Base-by-base conservation (phyloP, 2,113 vertebrate genomes). In the Sebastes schlegelii region DNA sequence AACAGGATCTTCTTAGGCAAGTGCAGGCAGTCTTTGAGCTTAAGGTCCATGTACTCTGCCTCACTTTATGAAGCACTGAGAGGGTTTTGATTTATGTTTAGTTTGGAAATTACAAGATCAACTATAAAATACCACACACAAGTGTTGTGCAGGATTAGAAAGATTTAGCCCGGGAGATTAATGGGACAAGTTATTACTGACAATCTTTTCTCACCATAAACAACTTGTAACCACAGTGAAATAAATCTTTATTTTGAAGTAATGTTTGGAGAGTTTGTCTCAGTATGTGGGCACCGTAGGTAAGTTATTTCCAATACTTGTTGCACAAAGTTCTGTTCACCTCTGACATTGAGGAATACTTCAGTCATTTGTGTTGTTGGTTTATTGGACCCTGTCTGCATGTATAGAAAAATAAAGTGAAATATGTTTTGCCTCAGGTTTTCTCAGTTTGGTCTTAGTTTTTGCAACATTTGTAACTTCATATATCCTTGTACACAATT, bases 201-300 rank as follows among this genome's bases (percentile, higher is more conserved):
- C 19, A 40, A 19, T 45, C 19, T 58, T 19, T 57, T 55, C 14
- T 42, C 48, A 11, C 9, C 14, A 58, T 64, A 49, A 64, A 70
- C 42, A 64, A 77, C 43, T 40, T 60, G 45, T 19, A 65, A 66
- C 40, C 11, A 45, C 5, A 3, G 40, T 61, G 16, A 62, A 52
- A 69, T 63, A 66, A 11, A 57, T 55, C 21, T 80, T 65, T 8
- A 49, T 65, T 34, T 34, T 34, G 34, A 34, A 82, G 61, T 21
- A 51, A 80, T 42, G 7, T 43, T 10, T 60, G 19, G 54, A 61
- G 45, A 21, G 26, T 54, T 40, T 43, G 26, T 14, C 2, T 3
- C 8, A 43, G 17, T 49, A 40, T 23, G 19, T 43, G 6, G 58
- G 7, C 43, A 40, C 10, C 2, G 5, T 8, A 11, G 55, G 6